phyloP scores from a whole-genome alignment of 23 tunicate genomes.

The Trididemnum nubilum region DNA sequence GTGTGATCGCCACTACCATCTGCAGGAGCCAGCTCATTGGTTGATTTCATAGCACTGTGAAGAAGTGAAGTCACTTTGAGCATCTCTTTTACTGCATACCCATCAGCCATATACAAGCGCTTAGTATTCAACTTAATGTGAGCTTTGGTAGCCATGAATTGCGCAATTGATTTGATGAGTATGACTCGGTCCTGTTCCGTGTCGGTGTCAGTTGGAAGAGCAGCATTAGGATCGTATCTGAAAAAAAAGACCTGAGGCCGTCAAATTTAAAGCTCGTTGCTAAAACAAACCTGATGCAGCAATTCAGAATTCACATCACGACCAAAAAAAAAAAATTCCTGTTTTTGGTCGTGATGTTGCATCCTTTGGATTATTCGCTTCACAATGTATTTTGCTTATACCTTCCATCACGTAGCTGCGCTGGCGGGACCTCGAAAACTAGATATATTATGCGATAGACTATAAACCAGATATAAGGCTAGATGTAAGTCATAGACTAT shows the following conservation, averaged over 20 bases:
- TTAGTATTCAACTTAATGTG: conserved; percentile 94
- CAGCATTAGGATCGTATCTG: conserved; percentile 87
- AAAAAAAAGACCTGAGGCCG: not conserved
- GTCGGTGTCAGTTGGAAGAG: conserved; percentile 80
- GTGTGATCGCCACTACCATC: conserved; percentile 42
- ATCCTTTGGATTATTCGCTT: no score
- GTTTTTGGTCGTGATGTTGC: no score
- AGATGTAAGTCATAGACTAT: no score
- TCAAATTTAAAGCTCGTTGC: not conserved
- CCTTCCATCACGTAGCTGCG: no score
- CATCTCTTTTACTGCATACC: conserved; percentile 96
- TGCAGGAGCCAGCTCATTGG: conserved; percentile 4
- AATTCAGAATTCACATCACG: no score
- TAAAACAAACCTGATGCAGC: no score
- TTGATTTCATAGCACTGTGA: conserved; percentile 76
- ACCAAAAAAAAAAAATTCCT: no score
- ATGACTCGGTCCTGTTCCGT: conserved; percentile 97
- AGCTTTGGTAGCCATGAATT: conserved; percentile 86
- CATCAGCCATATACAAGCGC: conserved; percentile 96
- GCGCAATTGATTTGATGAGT: conserved; percentile 93
- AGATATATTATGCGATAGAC: no score
- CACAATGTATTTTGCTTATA: no score
- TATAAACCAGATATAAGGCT: no score
- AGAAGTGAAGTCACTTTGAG: conserved; percentile 75
- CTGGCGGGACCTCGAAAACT: no score